Percentiles rank a stretch among this genome's conserved stretches.
These are phyloP conservation scores for Leptocoma aspasia DNA, from an alignment of 2,113 vertebrate species.

Conservation along the genomic window DNA sequence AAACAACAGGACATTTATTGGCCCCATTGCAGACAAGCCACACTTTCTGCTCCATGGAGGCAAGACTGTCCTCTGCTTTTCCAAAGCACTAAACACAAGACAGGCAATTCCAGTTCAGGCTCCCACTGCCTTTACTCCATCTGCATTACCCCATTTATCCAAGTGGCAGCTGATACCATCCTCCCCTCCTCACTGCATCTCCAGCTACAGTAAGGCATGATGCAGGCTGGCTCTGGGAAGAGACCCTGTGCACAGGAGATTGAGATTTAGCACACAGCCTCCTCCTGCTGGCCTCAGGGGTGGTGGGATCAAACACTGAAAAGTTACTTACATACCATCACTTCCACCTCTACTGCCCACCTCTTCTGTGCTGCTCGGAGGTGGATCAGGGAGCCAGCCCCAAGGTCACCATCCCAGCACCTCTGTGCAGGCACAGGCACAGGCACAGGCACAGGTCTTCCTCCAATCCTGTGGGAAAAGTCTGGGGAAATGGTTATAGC, in stretches of 20 bases:
- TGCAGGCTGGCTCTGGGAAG: background rate
- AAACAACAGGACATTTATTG: background rate
- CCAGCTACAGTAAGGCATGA: background rate
- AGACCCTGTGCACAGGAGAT: background rate
- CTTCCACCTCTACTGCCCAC: background rate
- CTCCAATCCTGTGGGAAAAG: background rate
- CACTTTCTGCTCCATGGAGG: background rate
- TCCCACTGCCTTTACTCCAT: background rate
- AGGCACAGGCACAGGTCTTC: background rate
- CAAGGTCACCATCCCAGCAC: background rate
- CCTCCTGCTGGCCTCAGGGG: background rate
- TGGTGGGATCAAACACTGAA: background rate
- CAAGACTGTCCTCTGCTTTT: background rate
- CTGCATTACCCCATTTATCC: background rate
- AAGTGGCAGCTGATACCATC: background rate
- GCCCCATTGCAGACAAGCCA: background rate
- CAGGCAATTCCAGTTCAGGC: background rate
- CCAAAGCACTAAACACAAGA: background rate
- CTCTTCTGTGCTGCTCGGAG: background rate
- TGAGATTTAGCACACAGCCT: background rate
- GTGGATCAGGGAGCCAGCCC: conserved; percentile 14
- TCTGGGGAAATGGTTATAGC: conserved; percentile 8
- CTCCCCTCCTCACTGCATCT: background rate
- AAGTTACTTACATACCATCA: background rate
- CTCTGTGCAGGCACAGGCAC: background rate